Base-by-base conservation (phyloP, 2,888 invertebrate species). In the Andrena minutula region DNA sequence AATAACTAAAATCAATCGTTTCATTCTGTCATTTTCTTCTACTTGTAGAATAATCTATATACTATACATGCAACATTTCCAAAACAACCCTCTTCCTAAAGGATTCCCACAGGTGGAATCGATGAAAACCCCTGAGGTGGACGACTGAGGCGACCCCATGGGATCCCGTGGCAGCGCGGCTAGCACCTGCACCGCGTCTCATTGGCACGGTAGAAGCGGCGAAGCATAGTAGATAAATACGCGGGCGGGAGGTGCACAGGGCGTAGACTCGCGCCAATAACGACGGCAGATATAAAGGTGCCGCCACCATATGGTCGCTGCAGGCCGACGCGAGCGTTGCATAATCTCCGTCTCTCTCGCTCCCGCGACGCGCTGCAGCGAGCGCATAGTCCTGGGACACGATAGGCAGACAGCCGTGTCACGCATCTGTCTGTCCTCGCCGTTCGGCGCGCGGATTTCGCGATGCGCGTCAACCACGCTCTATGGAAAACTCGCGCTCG, bases 231-330 rank as follows among this genome's bases (percentile, higher is more conserved):
- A 85, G 82, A 86, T 83, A 79, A 82, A 79, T 72, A 82, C 70
- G 73, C 76, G 71, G 41, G 56, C 61, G 60, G 41, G 77, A 78
- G 35, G 80, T 28, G 53, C 75, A 71, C 66, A 65, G 79, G 82
- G 78, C 77, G 79, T 84, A 84, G 77, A 79, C 74, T 87, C 87
- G 88, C 85, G 87, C 88, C 88, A 88, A 89, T 91, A 87, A 86
- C 84, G 84, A 87, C 87, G 86, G 84, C 85, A 92, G 91, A 90
- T 91, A 88, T 86, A 92, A 92, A 92, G 91, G 89, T 89, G 88
- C 92, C 92, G 92, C 92, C 86, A 90, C 91, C 92, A 92, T 92
- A 92, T 92, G 92, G 92, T 84, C 86, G 70, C 30, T 74, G 72
- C 72, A 76, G 65, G 74, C 76, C 83, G 82, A 81, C 71, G 86